Base-by-base conservation (phyloP, 1,140 invertebrate genomes). In the Drosophila nigromelanica region DNA sequence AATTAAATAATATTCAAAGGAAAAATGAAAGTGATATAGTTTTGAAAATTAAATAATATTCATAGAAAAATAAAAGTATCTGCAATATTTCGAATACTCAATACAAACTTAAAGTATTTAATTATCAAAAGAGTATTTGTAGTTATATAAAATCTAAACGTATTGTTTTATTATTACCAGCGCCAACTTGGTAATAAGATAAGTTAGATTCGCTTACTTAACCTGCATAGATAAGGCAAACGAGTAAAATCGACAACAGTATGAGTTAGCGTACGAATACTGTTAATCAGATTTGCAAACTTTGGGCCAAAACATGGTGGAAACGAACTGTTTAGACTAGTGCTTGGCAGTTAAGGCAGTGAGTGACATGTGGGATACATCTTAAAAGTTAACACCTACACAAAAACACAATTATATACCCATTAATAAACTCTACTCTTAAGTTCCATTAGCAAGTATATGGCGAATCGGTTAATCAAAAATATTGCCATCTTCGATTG, bases 361-460 rank as follows among this genome's bases (percentile, higher is more conserved):
- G 27, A 27, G 27, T 27, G 27, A 27, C 5, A 35, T 35, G 33
- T 35, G 8, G 10, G 33, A 6, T 1, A 27, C 5, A 5, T 6
- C 27, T 6, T 3, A 14, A 51, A 11, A 2, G 30, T 59, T 80
- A 73, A 80, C 80, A 83, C 63, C 63, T 61, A 76, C 61, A 62
- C 60, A 72, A 51, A 66, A 18, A 21, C 14, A 30, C 7, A 47
- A 48, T 30, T 40, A 24, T 33, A 24, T 21, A 39, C 66, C 50
- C 15, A n/a, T 35, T 35, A 50, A 77, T 73, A 76, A 62, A 27
- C 0, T 11, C 12, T 30, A 30, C 59, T 51, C n/a, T 52, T 79
- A 73, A 82, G 48, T 61, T 73, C 33, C 66, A 89, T 87, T 87
- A 87, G 67, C 85, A 52, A 59, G 54, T 74, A 11, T 48, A 67